phyloP scores from a whole-genome alignment of 2,113 vertebrate species.

The Alectura lathami region DNA sequence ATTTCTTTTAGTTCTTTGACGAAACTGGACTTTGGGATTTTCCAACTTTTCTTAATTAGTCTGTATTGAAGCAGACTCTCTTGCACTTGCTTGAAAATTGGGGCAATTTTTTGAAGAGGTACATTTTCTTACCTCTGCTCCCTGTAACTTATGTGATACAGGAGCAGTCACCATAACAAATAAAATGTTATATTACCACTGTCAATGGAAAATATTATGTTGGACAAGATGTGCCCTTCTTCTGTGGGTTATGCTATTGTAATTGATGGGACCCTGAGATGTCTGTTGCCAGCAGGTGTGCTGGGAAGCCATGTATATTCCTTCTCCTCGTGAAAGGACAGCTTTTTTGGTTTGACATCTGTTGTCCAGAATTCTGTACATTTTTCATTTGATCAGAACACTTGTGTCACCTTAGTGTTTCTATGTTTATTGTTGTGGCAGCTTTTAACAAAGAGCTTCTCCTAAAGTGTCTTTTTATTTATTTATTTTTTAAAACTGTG shows the following conservation, averaged over 20 bases:
- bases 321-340: neutral
- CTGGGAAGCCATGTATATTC: neutral
- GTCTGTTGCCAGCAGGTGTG: neutral
- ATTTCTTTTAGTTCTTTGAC: neutral
- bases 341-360: neutral
- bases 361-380: neutral
- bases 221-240: neutral
- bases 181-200: neutral
- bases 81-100: neutral
- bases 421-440: neutral
- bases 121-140: neutral
- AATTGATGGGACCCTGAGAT: neutral
- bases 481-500: neutral
- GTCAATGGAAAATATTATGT: slow-evolving; percentile 10
- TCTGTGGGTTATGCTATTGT: neutral
- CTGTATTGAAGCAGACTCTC: neutral
- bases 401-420: neutral
- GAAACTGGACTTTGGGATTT: neutral
- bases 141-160: neutral
- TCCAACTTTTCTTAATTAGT: neutral
- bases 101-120: neutral
- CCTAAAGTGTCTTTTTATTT: neutral
- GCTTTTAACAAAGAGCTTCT: neutral
- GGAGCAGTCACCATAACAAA: neutral
- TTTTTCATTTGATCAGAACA: neutral